Percentiles rank a stretch among this genome's conserved stretches.
These are phyloP conservation scores for Mallotus villosus DNA, from an alignment of 2,797 vertebrate species.

Conservation along the genomic window DNA sequence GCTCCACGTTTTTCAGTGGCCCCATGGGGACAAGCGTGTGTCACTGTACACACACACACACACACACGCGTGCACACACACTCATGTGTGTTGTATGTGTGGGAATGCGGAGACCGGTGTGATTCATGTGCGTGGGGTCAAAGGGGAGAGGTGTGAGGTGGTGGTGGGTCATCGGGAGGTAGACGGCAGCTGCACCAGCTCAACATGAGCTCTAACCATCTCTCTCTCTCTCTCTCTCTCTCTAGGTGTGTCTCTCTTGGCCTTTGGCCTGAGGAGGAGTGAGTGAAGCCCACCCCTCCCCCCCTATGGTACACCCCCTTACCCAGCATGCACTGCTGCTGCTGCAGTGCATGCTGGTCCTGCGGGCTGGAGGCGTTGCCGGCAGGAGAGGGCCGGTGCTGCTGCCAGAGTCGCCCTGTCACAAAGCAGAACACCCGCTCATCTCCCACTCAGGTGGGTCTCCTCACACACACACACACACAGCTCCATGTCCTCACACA, in stretches of 20 bases:
- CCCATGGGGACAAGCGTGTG: conserved; percentile 25
- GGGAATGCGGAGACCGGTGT: conserved; percentile 33
- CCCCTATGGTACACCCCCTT: conserved; percentile 77
- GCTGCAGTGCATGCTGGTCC: conserved; percentile 80
- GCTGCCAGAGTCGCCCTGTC: conserved; percentile 78
- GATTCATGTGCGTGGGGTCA: conserved; percentile 49
- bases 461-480: conserved; percentile 4
- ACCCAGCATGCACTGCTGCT: conserved; percentile 79
- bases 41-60: conserved; percentile 2
- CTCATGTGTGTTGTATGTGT: conserved; percentile 13
- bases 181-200: conserved; percentile 40
- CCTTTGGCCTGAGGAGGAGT: conserved; percentile 77
- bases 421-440: conserved; percentile 85
- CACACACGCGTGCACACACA: not conserved
- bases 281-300: conserved; percentile 57
- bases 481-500: not conserved
- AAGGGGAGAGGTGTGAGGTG: conserved; percentile 50
- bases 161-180: conserved; percentile 23
- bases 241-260: conserved; percentile 77
- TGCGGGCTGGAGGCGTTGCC: conserved; percentile 63
- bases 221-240: conserved; percentile 25
- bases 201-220: conserved; percentile 25
- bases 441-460: conserved; percentile 85
- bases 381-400: conserved; percentile 68
- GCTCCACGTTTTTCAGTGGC: conserved; percentile 42